Evolutionary conservation across 1,140 invertebrate genomes (phyloP).

Genomic region (Dreissena rostriformis): DNA sequence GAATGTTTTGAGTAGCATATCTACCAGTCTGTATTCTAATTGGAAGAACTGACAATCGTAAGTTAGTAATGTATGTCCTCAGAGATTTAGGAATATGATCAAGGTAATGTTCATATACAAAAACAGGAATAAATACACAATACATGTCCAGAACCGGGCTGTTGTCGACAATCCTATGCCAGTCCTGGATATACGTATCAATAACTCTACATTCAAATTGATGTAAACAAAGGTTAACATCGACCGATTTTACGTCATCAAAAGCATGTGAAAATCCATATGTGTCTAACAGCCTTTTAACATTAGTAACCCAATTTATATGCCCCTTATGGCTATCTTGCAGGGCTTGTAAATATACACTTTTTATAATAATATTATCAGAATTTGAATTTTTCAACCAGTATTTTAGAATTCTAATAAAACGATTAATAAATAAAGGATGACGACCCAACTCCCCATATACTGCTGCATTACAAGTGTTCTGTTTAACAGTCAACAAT

Average conservation of each 20-base stretch:
- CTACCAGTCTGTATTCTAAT: constrained; percentile 2
- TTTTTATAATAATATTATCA: constrained; percentile 10
- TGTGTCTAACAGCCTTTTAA: neutral
- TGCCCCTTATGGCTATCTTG: neutral
- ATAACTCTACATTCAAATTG: constrained; percentile 1
- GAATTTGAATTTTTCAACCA: neutral
- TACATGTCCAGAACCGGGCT: neutral
- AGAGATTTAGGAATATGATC: constrained; percentile 6
- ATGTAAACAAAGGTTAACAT: neutral
- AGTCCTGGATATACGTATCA: constrained; percentile 3
- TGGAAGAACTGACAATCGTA: constrained; percentile 2
- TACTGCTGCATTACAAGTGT: constrained; percentile 16
- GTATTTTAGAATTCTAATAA: constrained; percentile 15
- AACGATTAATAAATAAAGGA: constrained; percentile 11
- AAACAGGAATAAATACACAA: neutral
- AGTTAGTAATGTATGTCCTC: neutral
- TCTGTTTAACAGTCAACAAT: constrained; percentile 15
- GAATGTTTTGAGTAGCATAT: constrained; percentile 6
- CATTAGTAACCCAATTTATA: constrained; percentile 18
- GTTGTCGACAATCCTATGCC: neutral
- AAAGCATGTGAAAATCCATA: neutral
- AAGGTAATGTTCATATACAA: neutral
- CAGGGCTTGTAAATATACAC: neutral
- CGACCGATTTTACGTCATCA: neutral
- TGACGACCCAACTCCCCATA: constrained; percentile 23